Percentiles rank a stretch among this genome's conserved stretches.
These are phyloP conservation scores for Cheirogaleus major DNA, from an alignment of 2,797 vertebrate species.

Conservation along the genomic window DNA sequence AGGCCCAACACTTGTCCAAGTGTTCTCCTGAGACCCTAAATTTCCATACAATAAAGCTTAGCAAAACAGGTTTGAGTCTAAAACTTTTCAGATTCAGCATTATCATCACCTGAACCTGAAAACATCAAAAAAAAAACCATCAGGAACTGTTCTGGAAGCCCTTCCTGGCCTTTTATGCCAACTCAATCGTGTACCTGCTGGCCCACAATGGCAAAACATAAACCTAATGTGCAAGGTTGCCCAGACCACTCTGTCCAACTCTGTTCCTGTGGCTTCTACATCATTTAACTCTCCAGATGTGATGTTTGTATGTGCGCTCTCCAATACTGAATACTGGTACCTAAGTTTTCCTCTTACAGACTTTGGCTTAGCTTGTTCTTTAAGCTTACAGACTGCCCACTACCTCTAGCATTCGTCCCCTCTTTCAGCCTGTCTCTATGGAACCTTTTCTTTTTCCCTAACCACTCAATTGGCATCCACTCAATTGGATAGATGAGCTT, in stretches of 20 bases:
- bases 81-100: not conserved
- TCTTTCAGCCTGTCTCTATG: not conserved
- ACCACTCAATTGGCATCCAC: not conserved
- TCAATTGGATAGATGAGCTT: not conserved
- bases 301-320: not conserved
- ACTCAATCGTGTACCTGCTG: not conserved
- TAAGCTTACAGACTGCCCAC: not conserved
- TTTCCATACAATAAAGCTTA: not conserved
- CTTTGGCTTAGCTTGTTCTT: not conserved
- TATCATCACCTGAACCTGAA: not conserved
- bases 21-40: not conserved
- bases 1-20: not conserved
- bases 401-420: not conserved
- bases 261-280: not conserved
- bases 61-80: not conserved
- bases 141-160: not conserved
- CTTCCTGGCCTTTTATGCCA: not conserved
- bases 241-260: not conserved
- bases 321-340: not conserved
- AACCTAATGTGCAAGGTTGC: not conserved
- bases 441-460: not conserved
- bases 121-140: not conserved
- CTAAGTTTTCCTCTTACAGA: not conserved
- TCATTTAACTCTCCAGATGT: not conserved
- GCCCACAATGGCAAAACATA: not conserved